Percentiles rank a stretch among this genome's conserved stretches.
Evolutionary conservation across 2,113 vertebrate species (phyloP).

Genomic region (Charina bottae): DNA sequence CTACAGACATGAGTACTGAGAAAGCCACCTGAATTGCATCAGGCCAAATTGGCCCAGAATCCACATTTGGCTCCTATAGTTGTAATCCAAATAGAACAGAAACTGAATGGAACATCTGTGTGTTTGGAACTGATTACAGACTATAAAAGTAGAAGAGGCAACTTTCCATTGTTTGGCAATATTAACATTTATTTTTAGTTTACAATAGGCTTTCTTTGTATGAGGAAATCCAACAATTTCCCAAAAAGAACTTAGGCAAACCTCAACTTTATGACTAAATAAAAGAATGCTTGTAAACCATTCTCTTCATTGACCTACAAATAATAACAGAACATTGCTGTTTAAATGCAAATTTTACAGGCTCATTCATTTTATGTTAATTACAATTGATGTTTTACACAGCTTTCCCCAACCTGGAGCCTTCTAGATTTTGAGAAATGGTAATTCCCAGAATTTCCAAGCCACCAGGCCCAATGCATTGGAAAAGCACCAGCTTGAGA

Average conservation of each 20-base stretch:
- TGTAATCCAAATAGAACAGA: constrained; percentile 21
- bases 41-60: neutral
- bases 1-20: neutral
- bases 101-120: constrained; percentile 39
- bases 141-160: constrained; percentile 4
- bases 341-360: neutral
- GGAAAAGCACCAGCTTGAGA: neutral
- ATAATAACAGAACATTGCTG: neutral
- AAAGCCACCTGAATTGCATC: constrained; percentile 6
- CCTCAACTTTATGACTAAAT: neutral
- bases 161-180: neutral
- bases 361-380: neutral
- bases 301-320: neutral
- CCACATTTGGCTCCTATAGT: constrained; percentile 1
- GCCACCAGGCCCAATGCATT: neutral
- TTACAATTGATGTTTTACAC: neutral
- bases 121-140: constrained; percentile 16
- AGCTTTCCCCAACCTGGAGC: neutral
- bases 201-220: neutral
- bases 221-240: neutral
- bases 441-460: neutral
- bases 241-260: neutral
- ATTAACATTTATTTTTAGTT: constrained; percentile 11
- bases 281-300: neutral
- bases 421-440: neutral